These are phyloP conservation scores for Chrysocyon brachyurus DNA, from an alignment of 2,797 vertebrate species.

Conservation along the genomic window DNA sequence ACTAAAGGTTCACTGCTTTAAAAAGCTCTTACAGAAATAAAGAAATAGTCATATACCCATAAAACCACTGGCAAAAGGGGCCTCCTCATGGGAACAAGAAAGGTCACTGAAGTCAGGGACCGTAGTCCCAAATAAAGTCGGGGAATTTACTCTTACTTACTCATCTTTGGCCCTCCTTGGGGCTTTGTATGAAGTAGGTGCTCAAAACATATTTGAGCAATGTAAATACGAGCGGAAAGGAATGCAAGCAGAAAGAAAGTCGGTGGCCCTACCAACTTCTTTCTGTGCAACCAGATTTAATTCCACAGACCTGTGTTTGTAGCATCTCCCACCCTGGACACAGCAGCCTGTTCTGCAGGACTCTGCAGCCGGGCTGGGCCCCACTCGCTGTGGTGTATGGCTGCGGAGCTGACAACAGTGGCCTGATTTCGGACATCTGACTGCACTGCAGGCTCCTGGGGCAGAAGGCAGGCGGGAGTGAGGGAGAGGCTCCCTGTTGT, in stretches of 20 bases:
- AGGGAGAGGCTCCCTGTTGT: not conserved
- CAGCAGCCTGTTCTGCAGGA: not conserved
- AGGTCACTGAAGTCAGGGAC: not conserved
- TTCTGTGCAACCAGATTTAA: not conserved
- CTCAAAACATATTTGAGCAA: not conserved
- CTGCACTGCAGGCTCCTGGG: not conserved
- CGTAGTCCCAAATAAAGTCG: not conserved
- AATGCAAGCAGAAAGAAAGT: not conserved
- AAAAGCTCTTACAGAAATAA: not conserved
- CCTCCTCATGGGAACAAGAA: accelerated
- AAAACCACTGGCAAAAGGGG: not conserved
- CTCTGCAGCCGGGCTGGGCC: not conserved
- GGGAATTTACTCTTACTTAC: not conserved
- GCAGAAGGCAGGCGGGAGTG: not conserved
- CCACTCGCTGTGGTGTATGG: not conserved
- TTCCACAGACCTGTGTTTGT: not conserved
- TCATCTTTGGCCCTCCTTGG: not conserved
- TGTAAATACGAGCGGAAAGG: not conserved
- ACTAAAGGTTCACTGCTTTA: not conserved
- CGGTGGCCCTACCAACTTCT: not conserved
- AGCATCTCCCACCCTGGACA: not conserved
- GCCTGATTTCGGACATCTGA: not conserved
- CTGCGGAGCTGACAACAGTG: not conserved
- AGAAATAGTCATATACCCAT: not conserved
- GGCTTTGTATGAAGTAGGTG: not conserved